Base-by-base conservation (phyloP, 1,140 invertebrate species). In the Anastrepha obliqua region DNA sequence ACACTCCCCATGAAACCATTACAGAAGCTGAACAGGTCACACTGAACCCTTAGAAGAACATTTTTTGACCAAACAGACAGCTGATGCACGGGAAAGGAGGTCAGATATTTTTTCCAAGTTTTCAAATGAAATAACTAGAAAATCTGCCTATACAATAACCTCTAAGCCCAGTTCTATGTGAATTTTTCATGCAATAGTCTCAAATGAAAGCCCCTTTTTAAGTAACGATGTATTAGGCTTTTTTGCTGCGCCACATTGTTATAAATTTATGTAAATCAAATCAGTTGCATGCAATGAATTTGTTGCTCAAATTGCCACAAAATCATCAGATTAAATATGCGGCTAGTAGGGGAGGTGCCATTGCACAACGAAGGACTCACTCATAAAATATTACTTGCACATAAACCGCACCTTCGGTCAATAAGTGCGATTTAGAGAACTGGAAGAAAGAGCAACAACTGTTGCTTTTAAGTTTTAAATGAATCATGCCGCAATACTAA, bases 331-430 rank as follows among this genome's bases (percentile, higher is more conserved):
- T 44, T 47, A 44, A 62, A 42, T 47, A 13, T 67, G n/a, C 9
- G 17, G 70, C 70, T 11, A 7, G 70, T 39, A 5, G 13, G 29
- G 9, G 39, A 70, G 44, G 42, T 17, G 4, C 60, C 13, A 55
- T 55, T 55, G 51, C 2, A 11, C 6, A 13, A 11, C 64, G 29
- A 67, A 42, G 64, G 9, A 67, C 29, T 67, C 20, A 39, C 51
- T 67, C 39, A 29, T 67, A 13, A 4, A 6, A 67, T 67, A 67
- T 67, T 67, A 39, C 13, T 67, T 29, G 6, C 64, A 39, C 64
- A 74, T 11, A 74, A 74, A 74, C 42, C 47, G 70, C 70, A 51
- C 70, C 44, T 74, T 47, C 15, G 70, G 70, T 74, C 70, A 74
- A 47, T 44, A 15, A 74, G 13, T 17, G 15, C 42, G 64, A 47